phyloP scores from a whole-genome alignment of 2,888 invertebrate genomes.

The Criorhina ranunculi region DNA sequence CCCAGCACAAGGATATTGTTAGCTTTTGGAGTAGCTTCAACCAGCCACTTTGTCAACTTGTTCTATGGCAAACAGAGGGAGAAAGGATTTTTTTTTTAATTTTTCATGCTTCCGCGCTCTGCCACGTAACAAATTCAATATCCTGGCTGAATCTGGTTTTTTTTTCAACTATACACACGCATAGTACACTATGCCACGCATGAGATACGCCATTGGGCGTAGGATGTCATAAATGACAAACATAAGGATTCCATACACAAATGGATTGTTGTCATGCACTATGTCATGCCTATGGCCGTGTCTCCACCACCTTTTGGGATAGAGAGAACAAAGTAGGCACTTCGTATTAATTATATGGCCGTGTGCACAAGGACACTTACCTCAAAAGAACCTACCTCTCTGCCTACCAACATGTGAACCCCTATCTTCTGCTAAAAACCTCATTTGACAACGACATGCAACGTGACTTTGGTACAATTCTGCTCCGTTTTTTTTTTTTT shows the following conservation, averaged over 20 bases:
- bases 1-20: constrained; percentile 12
- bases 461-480: constrained; percentile 76
- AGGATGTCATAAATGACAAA: constrained; percentile 58
- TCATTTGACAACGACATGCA: constrained; percentile 76
- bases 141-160: constrained; percentile 56
- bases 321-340: constrained; percentile 74
- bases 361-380: constrained; percentile 76
- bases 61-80: constrained; percentile 51
- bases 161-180: constrained; percentile 10
- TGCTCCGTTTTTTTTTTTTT: constrained; percentile 43
- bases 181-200: constrained; percentile 49
- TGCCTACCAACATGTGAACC: background rate
- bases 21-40: constrained; percentile 26
- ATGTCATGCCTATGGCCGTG: constrained; percentile 65
- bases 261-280: constrained; percentile 71
- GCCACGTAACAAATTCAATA: constrained; percentile 71
- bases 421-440: constrained; percentile 47
- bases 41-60: constrained; percentile 72
- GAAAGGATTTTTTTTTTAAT: constrained; percentile 36
- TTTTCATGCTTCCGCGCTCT: constrained; percentile 68
- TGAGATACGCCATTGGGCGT: constrained; percentile 63
- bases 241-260: constrained; percentile 23
- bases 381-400: constrained; percentile 58
- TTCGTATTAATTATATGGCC: constrained; percentile 77
- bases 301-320: constrained; percentile 36